Base-by-base conservation (phyloP, 1,140 invertebrate genomes). In the Daktulosphaira vitifoliae region DNA sequence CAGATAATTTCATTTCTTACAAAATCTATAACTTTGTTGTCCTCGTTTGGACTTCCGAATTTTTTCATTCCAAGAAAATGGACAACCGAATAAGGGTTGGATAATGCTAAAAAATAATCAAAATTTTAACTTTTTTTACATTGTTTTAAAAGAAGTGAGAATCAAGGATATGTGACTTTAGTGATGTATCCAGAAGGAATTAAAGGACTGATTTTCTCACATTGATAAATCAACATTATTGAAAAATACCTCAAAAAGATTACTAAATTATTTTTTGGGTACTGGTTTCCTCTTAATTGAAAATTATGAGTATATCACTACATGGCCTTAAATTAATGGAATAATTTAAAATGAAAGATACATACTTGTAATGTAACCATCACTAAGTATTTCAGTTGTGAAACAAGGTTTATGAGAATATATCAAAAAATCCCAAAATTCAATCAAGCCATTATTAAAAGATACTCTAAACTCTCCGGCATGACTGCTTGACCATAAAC, bases 351-450 rank as follows among this genome's bases (percentile, higher is more conserved):
- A 15, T 20, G 8, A 23, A 15, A 33, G 8, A 1, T 8, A n/a
- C 53, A 39, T 42, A 59, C 54, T 29, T n/a, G 39, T 16, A 18
- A 59, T 46, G 18, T 29, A 11, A 2, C 54, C 54, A 11, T 59
- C 54, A 9, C 54, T 42, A 4, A 46, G n/a, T 1, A 46, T 46
- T 18, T 59, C 42, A 1, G 23, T 18, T 15, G 8, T 29, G n/a
- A 26, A 59, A 2, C 44, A 59, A 59, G 54, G 54, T n/a, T 59
- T 15, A 11, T 59, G 54, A 16, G 54, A 44, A 5, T 29, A 20
- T 46, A 44, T 46, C 54, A 59, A 44, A n/a, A 59, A 59, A 29
- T 59, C 25, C 54, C 54, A 59, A 59, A 59, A 59, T 46, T 59
- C 38, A 15, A 59, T 18, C 9, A 59, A 15, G 0, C 54, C 54